These are phyloP conservation scores for Coelopa pilipes DNA, from an alignment of 2,888 invertebrate genomes.

Conservation along the genomic window DNA sequence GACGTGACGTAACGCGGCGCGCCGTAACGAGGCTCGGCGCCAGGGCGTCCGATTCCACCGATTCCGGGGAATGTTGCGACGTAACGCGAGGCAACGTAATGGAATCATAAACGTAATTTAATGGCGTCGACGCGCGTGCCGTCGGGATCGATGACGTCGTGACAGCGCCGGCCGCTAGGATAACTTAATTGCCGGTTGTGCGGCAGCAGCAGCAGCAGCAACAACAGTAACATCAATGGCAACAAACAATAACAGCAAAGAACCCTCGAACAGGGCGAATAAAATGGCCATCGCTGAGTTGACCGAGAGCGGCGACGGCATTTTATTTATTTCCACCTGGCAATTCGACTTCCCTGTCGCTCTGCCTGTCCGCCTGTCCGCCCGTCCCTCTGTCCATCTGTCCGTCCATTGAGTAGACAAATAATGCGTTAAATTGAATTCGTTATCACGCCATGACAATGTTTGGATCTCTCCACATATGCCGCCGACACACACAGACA, in stretches of 20 bases:
- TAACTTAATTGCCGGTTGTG: conserved; percentile 42
- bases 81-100: conserved; percentile 7
- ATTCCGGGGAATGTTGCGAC: no score
- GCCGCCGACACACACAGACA: neutral
- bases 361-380: neutral
- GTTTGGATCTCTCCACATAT: conserved; percentile 11
- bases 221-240: conserved; percentile 29
- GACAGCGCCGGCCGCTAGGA: conserved; percentile 34
- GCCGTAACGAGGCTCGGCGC: no score
- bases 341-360: neutral
- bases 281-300: neutral
- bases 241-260: no score
- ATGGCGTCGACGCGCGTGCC: conserved; percentile 9
- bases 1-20: no score
- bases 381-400: neutral
- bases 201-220: conserved; percentile 32
- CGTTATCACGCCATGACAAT: conserved; percentile 43
- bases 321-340: conserved; percentile 9
- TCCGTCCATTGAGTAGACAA: neutral
- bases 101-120: conserved; percentile 25
- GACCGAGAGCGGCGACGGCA: neutral
- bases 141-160: neutral
- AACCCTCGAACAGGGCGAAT: neutral
- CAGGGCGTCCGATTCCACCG: no score
- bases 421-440: conserved; percentile 42